A percentile compares a stretch with the other conserved stretches of the same genome.
These are phyloP conservation scores for Diloba caeruleocephala DNA, from an alignment of 2,888 invertebrate genomes.

Conservation along the genomic window DNA sequence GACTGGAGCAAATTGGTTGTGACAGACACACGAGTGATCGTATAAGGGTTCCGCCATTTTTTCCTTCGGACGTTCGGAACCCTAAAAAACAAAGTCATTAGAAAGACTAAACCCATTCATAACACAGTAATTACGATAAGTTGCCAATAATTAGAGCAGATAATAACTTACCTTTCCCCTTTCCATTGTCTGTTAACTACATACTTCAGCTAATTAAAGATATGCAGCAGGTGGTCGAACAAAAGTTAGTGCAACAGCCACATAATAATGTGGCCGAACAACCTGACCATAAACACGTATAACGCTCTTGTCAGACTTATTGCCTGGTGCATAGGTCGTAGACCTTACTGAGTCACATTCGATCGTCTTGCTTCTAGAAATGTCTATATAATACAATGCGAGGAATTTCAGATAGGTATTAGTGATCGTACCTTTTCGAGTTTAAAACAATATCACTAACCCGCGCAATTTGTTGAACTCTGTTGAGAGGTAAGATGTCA, in stretches of 20 bases:
- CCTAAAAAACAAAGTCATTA: too few species aligned
- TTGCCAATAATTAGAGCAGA: constrained; percentile 29
- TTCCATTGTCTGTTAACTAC: constrained; percentile 33
- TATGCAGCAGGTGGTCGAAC: constrained; percentile 53
- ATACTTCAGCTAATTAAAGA: constrained; percentile 42
- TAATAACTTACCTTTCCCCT: constrained; percentile 34
- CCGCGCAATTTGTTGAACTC: too few species aligned
- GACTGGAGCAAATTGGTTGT: too few species aligned
- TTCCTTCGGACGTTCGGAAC: too few species aligned
- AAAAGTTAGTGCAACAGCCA: constrained; percentile 43
- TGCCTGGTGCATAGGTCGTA: constrained; percentile 52
- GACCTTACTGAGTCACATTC: constrained; percentile 54
- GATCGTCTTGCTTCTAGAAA: constrained; percentile 41
- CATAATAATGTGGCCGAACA: constrained; percentile 49
- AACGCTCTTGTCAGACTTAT: constrained; percentile 42
- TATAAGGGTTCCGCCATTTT: too few species aligned
- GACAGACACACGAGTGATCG: too few species aligned
- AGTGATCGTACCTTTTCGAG: not conserved
- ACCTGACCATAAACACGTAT: constrained; percentile 42
- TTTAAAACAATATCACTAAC: too few species aligned
- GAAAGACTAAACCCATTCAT: constrained; percentile 19
- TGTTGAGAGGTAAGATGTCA: too few species aligned
- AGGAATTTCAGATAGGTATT: constrained; percentile 32
- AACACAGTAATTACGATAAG: constrained; percentile 15
- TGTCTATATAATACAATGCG: constrained; percentile 26